A percentile compares a stretch with the other conserved stretches of the same genome.
These are phyloP conservation scores for Grus americana DNA, from an alignment of 2,113 vertebrate species.

Conservation along the genomic window DNA sequence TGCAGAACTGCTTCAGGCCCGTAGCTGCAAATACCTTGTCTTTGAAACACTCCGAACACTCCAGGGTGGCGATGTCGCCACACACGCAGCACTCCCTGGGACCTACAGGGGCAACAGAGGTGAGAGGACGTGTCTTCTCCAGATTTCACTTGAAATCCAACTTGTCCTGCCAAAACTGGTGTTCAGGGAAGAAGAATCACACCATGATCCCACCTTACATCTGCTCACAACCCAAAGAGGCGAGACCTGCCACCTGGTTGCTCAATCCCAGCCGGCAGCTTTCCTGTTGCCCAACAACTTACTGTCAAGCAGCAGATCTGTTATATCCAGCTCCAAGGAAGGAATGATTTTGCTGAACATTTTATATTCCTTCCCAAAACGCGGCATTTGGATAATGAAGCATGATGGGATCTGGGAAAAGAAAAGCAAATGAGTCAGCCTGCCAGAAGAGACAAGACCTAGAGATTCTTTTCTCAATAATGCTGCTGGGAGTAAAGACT, in stretches of 20 bases:
- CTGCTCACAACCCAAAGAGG: background rate
- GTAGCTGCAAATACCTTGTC: conserved; percentile 76
- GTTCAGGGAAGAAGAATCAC: background rate
- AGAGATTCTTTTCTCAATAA: background rate
- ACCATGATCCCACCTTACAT: background rate
- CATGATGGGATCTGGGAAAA: conserved; percentile 83
- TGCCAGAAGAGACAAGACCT: background rate
- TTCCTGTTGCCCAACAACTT: background rate
- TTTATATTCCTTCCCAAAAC: conserved; percentile 91
- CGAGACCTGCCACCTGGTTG: background rate
- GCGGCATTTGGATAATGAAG: conserved; percentile 91
- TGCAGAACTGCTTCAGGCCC: conserved; percentile 86
- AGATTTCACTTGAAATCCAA: background rate
- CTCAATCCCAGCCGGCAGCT: background rate
- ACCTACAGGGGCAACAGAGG: conserved; percentile 59
- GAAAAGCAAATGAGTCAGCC: background rate
- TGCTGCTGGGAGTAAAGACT: background rate
- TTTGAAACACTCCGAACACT: conserved; percentile 83
- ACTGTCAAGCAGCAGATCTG: conserved; percentile 85
- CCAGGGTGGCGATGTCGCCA: conserved; percentile 73
- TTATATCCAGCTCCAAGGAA: conserved; percentile 87
- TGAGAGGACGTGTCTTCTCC: background rate
- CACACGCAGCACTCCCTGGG: conserved; percentile 86
- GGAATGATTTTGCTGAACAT: conserved; percentile 93
- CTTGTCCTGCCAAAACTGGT: background rate